phyloP scores from a whole-genome alignment of 2,797 vertebrate genomes.

The Chelon labrosus region DNA sequence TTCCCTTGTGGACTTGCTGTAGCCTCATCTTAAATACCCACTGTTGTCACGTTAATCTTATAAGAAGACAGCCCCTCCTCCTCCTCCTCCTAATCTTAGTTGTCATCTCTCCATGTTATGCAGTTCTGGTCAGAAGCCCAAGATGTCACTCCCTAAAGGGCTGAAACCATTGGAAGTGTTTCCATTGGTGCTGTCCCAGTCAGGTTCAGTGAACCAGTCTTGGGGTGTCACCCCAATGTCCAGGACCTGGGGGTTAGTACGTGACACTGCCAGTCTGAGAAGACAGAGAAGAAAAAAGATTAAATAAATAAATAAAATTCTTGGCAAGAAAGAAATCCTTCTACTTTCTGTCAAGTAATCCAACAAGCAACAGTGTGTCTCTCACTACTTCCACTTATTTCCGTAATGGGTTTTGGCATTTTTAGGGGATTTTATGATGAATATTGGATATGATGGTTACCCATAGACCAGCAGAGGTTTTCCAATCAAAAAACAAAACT shows the following conservation, averaged over 20 bases:
- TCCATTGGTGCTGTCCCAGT: constrained; percentile 84
- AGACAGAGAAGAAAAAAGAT: neutral
- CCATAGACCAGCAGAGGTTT: neutral
- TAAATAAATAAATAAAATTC: neutral
- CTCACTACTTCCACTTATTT: neutral
- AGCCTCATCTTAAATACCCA: constrained; percentile 24
- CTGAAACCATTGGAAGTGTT: constrained; percentile 30
- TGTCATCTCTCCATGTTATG: neutral
- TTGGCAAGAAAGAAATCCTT: neutral
- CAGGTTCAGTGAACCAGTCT: constrained; percentile 84
- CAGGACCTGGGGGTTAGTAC: constrained; percentile 94
- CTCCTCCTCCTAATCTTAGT: neutral
- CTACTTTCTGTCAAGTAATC: neutral
- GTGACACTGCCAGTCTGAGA: constrained; percentile 91
- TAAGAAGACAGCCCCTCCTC: constrained; percentile 6
- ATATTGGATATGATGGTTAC: neutral
- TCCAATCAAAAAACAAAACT: neutral
- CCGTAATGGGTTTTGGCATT: neutral
- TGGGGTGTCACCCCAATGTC: constrained; percentile 91
- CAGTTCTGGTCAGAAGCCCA: constrained; percentile 84
- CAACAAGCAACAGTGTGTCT: neutral
- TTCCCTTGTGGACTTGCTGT: constrained; percentile 45
- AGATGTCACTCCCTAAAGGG: constrained; percentile 74
- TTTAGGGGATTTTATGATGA: neutral
- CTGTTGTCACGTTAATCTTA: constrained; percentile 15